A percentile compares a stretch with the other conserved stretches of the same genome.
phyloP scores from a whole-genome alignment of 2,888 invertebrate genomes.

The Pelosia muscerda region DNA sequence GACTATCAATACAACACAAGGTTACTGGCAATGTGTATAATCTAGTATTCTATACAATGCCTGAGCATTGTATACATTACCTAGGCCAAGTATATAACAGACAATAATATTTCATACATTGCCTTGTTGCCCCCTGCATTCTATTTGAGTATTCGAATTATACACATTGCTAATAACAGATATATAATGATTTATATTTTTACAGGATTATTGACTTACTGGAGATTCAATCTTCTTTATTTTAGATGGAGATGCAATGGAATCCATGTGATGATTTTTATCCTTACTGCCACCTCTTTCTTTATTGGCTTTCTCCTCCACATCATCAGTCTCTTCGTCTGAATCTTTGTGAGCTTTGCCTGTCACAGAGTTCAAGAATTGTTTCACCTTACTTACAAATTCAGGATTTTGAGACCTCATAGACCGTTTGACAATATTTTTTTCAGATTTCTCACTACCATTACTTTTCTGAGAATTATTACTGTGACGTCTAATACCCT shows the following conservation, averaged over 20 bases:
- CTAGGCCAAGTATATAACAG: no score
- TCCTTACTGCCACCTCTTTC: slow-evolving; percentile 54
- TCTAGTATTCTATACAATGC: no score
- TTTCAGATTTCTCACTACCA: slow-evolving; percentile 76
- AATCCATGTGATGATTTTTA: slow-evolving; percentile 44
- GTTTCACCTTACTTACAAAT: slow-evolving; percentile 88
- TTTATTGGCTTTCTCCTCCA: slow-evolving; percentile 50
- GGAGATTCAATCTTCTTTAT: slow-evolving; percentile 52
- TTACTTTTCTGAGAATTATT: slow-evolving; percentile 73
- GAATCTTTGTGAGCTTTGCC: slow-evolving; percentile 68
- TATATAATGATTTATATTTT: neutral
- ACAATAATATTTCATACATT: no score
- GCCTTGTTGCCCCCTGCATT: no score
- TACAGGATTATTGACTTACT: slow-evolving; percentile 42
- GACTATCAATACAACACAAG: neutral
- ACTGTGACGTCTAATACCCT: slow-evolving; percentile 68
- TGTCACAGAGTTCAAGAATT: slow-evolving; percentile 86
- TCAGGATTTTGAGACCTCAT: slow-evolving; percentile 89
- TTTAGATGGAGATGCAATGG: slow-evolving; percentile 53
- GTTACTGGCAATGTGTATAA: no score
- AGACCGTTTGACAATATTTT: slow-evolving; percentile 73
- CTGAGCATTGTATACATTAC: no score
- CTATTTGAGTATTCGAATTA: neutral
- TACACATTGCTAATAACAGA: no score
- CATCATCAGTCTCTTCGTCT: slow-evolving; percentile 66